Evolutionary conservation across 2,797 vertebrate genomes (phyloP), one percentile per base, ranked within the genome.

Genomic region (Hirundo rustica): DNA sequence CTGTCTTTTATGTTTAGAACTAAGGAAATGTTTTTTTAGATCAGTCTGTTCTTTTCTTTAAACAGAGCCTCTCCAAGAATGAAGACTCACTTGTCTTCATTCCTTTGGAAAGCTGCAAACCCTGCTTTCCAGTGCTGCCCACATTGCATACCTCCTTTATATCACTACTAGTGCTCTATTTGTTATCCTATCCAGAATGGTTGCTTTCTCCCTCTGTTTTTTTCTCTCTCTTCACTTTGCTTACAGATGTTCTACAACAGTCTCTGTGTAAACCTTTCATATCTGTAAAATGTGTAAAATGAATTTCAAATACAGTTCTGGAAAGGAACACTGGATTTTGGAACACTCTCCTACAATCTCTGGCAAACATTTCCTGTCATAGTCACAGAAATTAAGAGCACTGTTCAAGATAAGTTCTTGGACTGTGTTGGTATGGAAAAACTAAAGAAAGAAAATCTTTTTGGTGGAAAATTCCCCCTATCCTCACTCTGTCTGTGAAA

Each of bases 11-110:
- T 36, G 18, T 67, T 92, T 74, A 38, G 85, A 87, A 64, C 8
- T 38, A 44, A 83, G n/a, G 8, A 80, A 80, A 60, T 40, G 3
- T 5, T 78, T 73, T 86, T 16, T 88, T 71, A 71, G 60, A 40
- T 70, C 30, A 92, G 5, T 14, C 18, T 81, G 27, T 13, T 58
- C 6, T 73, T 70, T 84, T 85, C 32, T 67, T 71, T 40, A 26
- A 71, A 34, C 0, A 4, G 11, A 68, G 2, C 4, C 2, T 78
- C 22, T 73, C 10, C 2, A 2, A 38, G 38, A 38, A 38, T 12
- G 38, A 38, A 38, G 38, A 12, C 8, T 89, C 11, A 74, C 57
- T 82, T 67, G 13, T 78, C 21, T 70, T 79, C 16, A 21, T 53
- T 81, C 27, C n/a, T 73, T 51, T 82, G 32, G 20, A 75, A 85